Conservation (phyloP, 2,888 invertebrate genomes). For the Drosophila melanosoma region DNA sequence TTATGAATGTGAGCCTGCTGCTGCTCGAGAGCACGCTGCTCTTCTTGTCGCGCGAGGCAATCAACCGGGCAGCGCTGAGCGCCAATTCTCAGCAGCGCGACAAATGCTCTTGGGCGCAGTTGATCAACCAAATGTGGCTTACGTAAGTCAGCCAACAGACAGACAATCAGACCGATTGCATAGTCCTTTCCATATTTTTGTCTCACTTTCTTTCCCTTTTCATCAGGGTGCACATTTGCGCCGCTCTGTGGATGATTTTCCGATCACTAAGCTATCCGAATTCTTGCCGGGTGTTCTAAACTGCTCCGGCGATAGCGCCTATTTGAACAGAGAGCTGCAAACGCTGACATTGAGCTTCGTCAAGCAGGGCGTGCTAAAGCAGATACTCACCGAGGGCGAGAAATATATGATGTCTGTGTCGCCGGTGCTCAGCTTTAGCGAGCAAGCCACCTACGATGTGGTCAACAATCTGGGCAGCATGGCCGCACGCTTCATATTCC, state of each 20-base stretch:
- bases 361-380: constrained; percentile 97
- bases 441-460: constrained; percentile 98
- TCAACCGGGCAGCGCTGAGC: constrained; percentile 94
- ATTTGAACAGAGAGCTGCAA: constrained; percentile 89
- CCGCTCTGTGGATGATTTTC: constrained; percentile 92
- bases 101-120: constrained; percentile 92
- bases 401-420: constrained; percentile 99
- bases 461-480: constrained; percentile 98
- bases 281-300: constrained; percentile 89
- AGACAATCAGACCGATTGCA: neutral
- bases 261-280: constrained; percentile 90
- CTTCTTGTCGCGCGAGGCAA: constrained; percentile 96
- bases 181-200: neutral
- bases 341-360: constrained; percentile 95
- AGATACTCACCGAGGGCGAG: constrained; percentile 98
- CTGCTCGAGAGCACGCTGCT: constrained; percentile 96
- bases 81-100: constrained; percentile 88
- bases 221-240: constrained; percentile 90
- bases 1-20: constrained; percentile 97
- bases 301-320: constrained; percentile 83
- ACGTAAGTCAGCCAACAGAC: constrained; percentile 86
- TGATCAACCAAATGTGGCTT: constrained; percentile 97
- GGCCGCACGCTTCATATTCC: constrained; percentile 97
- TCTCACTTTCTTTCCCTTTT: neutral
- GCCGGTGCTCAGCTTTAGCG: constrained; percentile 94